Percentiles rank a stretch among this genome's conserved stretches.
Evolutionary conservation across 2,113 vertebrate genomes (phyloP).

Genomic region (Menidia beryllina): DNA sequence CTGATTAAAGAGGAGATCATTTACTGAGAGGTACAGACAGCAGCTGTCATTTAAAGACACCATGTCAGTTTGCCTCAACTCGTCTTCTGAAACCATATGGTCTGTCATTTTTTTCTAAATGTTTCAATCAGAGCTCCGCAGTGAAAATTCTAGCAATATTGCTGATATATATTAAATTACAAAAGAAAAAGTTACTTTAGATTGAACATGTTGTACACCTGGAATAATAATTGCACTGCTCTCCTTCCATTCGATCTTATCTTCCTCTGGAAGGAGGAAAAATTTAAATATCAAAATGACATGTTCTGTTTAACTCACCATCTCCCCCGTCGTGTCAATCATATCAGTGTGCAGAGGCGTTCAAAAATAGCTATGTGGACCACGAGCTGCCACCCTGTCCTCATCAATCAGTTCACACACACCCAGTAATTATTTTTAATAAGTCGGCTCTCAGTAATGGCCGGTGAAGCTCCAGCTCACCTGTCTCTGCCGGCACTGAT

Average conservation of each 20-base stretch:
- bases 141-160: no score
- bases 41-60: no score
- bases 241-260: slow-evolving; percentile 8
- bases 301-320: slow-evolving; percentile 24
- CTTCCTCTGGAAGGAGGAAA: slow-evolving; percentile 21
- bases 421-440: slow-evolving; percentile 70
- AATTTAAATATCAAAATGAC: slow-evolving; percentile 55
- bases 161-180: slow-evolving; percentile 27
- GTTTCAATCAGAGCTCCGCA: slow-evolving; percentile 5
- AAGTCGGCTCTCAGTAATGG: slow-evolving; percentile 47
- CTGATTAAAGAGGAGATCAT: no score
- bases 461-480: slow-evolving; percentile 35
- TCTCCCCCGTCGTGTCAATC: slow-evolving; percentile 45
- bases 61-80: no score
- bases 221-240: slow-evolving; percentile 35
- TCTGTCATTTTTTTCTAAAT: neutral
- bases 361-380: slow-evolving; percentile 55
- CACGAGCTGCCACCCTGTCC: slow-evolving; percentile 45
- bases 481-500: slow-evolving; percentile 41
- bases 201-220: slow-evolving; percentile 29
- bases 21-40: no score
- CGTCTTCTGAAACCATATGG: no score
- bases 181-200: slow-evolving; percentile 25
- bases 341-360: slow-evolving; percentile 41
- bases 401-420: slow-evolving; percentile 71